Base-by-base conservation (phyloP, 1,140 invertebrate species). In the Lineus longissimus region DNA sequence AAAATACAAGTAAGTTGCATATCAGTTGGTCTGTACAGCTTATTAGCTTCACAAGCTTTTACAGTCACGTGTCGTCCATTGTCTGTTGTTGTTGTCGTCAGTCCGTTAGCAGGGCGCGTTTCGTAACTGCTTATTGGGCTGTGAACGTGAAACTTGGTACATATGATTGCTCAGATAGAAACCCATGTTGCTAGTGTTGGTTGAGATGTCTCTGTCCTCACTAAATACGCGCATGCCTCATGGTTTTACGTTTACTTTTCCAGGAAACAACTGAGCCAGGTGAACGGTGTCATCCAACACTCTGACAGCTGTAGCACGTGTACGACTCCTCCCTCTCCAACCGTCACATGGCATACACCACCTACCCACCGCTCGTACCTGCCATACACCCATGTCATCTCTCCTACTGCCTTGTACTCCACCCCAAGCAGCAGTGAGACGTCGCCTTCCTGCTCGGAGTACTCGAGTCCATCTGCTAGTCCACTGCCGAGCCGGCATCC, bases 381-480 rank as follows among this genome's bases (percentile, higher is more conserved):
- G 25, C 25, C 17, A 55, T 29, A 31, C 54, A 54, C 56, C 40
- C 36, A 51, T 27, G 41, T 45, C 22, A 40, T 45, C 60, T 54
- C 17, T 36, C 25, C 27, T 15, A 36, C 33, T 36, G 33, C 33
- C 33, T 7, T 36, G 4, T 36, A 36, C 40, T 41, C 58, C 9
- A 60, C 41, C 23, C 17, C 58, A 11, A 61, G 33, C 54, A 65
- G 64, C 25, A 59, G 59, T 55, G 70, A 69, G 13, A 71, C 64
- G 57, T 69, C 71, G 30, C 67, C 71, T 11, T 57, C 61, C 6
- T 68, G 71, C 60, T 73, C 66, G 27, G 70, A 68, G 56, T 65
- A 67, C 55, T 74, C 69, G 25, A 73, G 68, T 61, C 70, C 67
- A 40, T 73, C 68, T 13, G 58, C 62, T 31, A 74, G 70, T 63